Base-by-base conservation (phyloP, 64 coral and sea anemone genomes). In the Porites lutea region DNA sequence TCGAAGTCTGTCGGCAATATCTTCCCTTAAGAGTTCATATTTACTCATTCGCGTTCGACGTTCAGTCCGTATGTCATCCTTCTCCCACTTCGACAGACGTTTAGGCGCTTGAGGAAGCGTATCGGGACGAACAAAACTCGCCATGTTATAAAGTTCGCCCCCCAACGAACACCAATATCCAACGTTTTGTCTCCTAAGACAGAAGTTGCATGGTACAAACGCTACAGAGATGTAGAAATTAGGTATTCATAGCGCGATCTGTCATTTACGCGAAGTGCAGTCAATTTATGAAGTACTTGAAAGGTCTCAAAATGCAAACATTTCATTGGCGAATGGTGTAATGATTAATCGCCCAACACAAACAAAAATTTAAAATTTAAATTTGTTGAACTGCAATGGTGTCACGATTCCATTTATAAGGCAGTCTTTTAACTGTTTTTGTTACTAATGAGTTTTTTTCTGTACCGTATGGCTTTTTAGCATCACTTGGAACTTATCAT, bases 61-160 rank as follows among this genome's bases (percentile, higher is more conserved):
- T 48, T 93, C 75, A 27, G 52, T 90, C 13, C 67, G 82, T 14
- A 95, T 48, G 20, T 95, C 93, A 14, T 92, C 90, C 64, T 86
- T 75, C 16, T 97, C 95, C 88, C 92, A 97, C 67, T 94, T 97
- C 10, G 95, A 97, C 48, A 97, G 78, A 7, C 92, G 82, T 14
- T 88, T 72, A 54, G 82, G 77, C 15, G 71, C 52, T 16, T 77
- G 57, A 0, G 72, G 7, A 2, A 37, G 11, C 21, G 86, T 90
- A 55, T 89, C 72, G 22, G 93, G 52, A 47, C 92, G 90, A 27
- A 96, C 95, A 90, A 96, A 96, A 65, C 95, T 96, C 55, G 95
- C 95, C 95, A 93, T 95, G 27, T 37, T 37, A 59, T 46, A 20
- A 3, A 48, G 52, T 45, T 72, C 57, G 45, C 10, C 4, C 16